Evolutionary conservation across 2,888 invertebrate genomes (phyloP).

Genomic region (Exocentrus adspersus): DNA sequence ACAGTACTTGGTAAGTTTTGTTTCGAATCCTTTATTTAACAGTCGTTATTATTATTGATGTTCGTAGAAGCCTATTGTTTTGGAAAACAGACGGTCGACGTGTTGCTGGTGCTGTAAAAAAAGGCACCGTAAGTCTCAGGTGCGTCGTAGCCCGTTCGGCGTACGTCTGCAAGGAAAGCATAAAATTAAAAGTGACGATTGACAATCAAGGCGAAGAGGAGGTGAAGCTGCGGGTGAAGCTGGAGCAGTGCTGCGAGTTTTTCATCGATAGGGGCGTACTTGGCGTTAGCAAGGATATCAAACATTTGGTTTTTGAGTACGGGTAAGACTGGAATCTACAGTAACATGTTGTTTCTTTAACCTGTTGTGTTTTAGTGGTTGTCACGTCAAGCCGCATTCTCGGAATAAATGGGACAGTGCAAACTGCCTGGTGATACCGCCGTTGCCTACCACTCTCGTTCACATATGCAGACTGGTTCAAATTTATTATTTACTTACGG

Average conservation of each 20-base stretch:
- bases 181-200: conserved; percentile 74
- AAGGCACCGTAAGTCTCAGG: conserved; percentile 73
- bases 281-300: conserved; percentile 75
- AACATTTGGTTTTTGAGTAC: conserved; percentile 77
- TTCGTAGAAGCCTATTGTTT: conserved; percentile 71
- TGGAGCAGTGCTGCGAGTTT: conserved; percentile 76
- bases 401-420: conserved; percentile 75
- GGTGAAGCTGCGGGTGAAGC: conserved; percentile 56
- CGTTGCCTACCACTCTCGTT: conserved; percentile 78
- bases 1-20: conserved; percentile 75
- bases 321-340: conserved; percentile 49
- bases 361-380: conserved; percentile 65
- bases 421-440: conserved; percentile 74
- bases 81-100: conserved; percentile 71
- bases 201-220: conserved; percentile 70
- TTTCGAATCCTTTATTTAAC: too few species aligned
- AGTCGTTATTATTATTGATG: conserved; percentile 1
- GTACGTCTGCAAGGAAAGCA: conserved; percentile 78
- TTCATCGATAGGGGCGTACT: conserved; percentile 80
- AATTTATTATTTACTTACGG: conserved; percentile 79
- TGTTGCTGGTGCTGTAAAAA: conserved; percentile 80
- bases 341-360: not conserved
- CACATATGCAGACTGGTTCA: conserved; percentile 74
- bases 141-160: conserved; percentile 77
- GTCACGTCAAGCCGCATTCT: conserved; percentile 70